Conservation (phyloP, 1,140 invertebrate genomes). For the Cherax destructor region DNA sequence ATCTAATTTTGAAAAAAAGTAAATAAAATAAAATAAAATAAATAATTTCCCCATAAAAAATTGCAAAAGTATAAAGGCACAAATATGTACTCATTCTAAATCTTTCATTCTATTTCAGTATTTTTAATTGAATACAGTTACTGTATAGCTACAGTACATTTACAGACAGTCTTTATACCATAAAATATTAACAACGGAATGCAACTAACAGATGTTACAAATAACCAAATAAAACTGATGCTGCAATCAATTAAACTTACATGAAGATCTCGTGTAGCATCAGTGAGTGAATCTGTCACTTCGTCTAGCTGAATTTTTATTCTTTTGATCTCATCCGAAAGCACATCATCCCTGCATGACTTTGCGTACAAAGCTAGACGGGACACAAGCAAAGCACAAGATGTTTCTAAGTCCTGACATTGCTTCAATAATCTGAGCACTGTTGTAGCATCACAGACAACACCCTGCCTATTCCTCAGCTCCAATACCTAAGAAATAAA, state of each 20-base stretch:
- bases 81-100: no score
- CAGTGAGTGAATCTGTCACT: slow-evolving; percentile 37
- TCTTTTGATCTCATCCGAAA: not conserved
- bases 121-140: no score
- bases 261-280: slow-evolving; percentile 47
- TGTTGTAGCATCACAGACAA: slow-evolving; percentile 37
- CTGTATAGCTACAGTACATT: no score
- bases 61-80: no score
- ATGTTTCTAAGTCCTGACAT: slow-evolving; percentile 4
- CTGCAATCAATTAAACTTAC: slow-evolving; percentile 3
- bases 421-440: slow-evolving; percentile 36
- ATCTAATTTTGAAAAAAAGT: no score
- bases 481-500: slow-evolving; percentile 33
- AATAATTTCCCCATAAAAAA: no score
- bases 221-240: no score
- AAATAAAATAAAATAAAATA: no score
- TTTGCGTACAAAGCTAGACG: not conserved
- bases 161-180: no score
- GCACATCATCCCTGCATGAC: not conserved
- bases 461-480: slow-evolving; percentile 13
- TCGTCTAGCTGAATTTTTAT: not conserved
- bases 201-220: no score
- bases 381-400: slow-evolving; percentile 7
- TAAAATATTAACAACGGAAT: no score
- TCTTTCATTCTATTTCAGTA: no score